A percentile compares a stretch with the other conserved stretches of the same genome.
phyloP scores from a whole-genome alignment of 1,140 invertebrate genomes.

The Prorops nasuta region DNA sequence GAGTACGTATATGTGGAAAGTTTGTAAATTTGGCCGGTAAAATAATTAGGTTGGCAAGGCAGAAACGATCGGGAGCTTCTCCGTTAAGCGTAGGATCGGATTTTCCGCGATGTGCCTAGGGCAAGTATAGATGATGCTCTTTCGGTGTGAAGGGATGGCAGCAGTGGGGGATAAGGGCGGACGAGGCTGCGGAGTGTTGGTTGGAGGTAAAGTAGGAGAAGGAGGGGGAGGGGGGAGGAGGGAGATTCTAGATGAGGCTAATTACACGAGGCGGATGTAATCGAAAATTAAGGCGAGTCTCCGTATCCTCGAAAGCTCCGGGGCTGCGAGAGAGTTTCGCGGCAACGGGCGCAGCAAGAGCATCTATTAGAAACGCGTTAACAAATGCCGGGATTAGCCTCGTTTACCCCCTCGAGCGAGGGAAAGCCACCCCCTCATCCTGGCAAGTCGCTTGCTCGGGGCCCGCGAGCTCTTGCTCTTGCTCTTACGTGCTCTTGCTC shows the following conservation, averaged over 20 bases:
- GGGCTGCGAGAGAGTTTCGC: conserved; percentile 8
- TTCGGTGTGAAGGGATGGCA: conserved; percentile 7
- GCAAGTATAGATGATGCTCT: no score
- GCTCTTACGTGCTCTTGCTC: not conserved
- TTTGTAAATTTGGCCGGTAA: no score
- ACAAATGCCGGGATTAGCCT: conserved; percentile 35
- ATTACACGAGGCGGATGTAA: conserved; percentile 30
- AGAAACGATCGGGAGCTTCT: no score
- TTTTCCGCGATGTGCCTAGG: conserved; percentile 9
- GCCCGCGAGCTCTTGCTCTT: not conserved
- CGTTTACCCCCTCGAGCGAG: conserved; percentile 12
- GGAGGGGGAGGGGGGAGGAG: not conserved
- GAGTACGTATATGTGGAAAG: no score
- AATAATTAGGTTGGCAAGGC: no score
- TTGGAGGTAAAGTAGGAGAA: not conserved
- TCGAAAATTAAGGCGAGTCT: conserved; percentile 31
- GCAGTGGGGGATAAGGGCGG: not conserved
- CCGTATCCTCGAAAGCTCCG: conserved; percentile 20
- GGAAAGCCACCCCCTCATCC: conserved; percentile 9
- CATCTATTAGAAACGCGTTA: conserved; percentile 40
- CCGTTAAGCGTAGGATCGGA: conserved; percentile 11
- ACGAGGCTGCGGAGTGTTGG: no score
- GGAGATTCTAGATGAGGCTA: no score
- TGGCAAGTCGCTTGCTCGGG: not conserved
- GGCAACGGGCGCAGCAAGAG: not conserved